These are phyloP conservation scores for Epinotia nisella DNA, from an alignment of 2,888 invertebrate genomes.

Conservation along the genomic window DNA sequence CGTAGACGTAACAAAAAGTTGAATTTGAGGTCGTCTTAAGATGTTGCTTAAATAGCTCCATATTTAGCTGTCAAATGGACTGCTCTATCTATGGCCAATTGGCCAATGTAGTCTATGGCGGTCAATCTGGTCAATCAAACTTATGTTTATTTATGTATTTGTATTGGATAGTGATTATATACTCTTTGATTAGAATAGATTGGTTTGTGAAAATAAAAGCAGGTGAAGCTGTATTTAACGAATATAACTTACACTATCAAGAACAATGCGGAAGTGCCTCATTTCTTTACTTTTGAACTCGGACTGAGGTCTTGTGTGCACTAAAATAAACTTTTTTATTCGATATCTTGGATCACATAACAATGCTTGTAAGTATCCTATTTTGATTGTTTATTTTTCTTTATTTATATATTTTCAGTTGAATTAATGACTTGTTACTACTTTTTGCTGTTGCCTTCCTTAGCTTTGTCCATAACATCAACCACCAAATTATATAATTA, in stretches of 20 bases:
- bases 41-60: background rate
- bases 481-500: too few species aligned
- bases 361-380: conserved; percentile 6
- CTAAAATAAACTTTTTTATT: too few species aligned
- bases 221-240: background rate
- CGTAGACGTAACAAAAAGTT: too few species aligned
- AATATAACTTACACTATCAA: background rate
- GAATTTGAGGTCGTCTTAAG: background rate
- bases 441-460: background rate
- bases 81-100: too few species aligned
- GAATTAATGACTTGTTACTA: background rate
- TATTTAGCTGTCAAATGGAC: background rate
- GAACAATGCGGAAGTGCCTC: background rate
- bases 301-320: too few species aligned
- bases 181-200: background rate
- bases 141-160: conserved; percentile 26
- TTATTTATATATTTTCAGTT: background rate
- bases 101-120: background rate
- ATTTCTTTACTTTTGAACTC: too few species aligned
- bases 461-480: background rate
- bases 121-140: conserved; percentile 3
- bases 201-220: background rate
- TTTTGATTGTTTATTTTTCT: background rate
- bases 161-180: too few species aligned
- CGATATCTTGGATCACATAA: background rate